These are phyloP conservation scores for Megaustenia siamemsis DNA, from an alignment of 2,888 invertebrate genomes.

Conservation along the genomic window DNA sequence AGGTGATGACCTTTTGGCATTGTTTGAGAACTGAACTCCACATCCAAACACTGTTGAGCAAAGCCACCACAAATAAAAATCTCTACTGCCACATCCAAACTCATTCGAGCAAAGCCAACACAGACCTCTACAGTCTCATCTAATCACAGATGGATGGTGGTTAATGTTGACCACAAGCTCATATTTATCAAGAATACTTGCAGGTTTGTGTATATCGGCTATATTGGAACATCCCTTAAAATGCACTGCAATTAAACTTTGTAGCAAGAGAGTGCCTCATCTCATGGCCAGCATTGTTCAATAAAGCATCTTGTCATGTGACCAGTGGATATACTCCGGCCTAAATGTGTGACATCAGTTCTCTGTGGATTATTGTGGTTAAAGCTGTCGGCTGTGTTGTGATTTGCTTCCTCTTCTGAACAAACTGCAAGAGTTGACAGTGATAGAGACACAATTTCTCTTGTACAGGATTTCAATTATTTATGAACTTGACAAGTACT, in stretches of 20 bases:
- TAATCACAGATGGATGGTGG: neutral
- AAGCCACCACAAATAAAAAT: neutral
- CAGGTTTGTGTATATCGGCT: neutral
- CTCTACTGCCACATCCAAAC: neutral
- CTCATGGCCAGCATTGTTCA: neutral
- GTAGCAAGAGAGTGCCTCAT: conserved; percentile 29
- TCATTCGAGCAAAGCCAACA: too few relatives aligned
- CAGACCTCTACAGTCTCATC: neutral
- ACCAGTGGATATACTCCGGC: neutral
- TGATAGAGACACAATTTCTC: conserved; percentile 14
- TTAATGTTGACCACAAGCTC: neutral
- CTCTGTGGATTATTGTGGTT: neutral
- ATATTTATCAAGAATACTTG: neutral
- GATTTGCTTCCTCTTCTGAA: neutral
- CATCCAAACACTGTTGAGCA: neutral
- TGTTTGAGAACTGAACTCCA: conserved; percentile 84
- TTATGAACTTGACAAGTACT: neutral
- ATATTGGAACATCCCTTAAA: neutral
- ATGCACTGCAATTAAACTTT: neutral
- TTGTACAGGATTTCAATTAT: neutral
- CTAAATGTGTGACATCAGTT: neutral
- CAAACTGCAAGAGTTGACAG: neutral
- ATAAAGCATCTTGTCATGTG: neutral
- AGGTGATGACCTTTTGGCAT: conserved; percentile 87
- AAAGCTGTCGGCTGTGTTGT: neutral